These are phyloP conservation scores for Dasyornis broadbenti DNA, from an alignment of 2,113 vertebrate genomes.

Conservation along the genomic window DNA sequence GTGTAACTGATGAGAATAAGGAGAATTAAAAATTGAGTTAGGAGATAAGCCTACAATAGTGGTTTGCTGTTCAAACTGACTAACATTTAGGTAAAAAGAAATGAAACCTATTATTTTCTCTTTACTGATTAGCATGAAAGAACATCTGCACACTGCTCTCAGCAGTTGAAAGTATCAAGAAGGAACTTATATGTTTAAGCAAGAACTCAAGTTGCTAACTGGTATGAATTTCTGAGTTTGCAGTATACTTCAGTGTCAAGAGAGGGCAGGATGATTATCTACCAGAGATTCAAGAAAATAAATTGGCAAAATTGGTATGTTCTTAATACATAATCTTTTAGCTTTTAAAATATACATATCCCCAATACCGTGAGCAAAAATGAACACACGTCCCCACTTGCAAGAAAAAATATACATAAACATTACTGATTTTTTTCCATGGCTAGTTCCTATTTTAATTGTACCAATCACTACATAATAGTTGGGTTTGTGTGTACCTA, in stretches of 20 bases:
- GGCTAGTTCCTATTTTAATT: not conserved
- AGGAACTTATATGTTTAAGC: not conserved
- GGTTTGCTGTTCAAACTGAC: not conserved
- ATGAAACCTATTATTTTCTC: not conserved
- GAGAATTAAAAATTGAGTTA: not conserved
- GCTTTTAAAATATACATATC: not conserved
- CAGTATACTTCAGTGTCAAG: not conserved
- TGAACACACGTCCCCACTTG: not conserved
- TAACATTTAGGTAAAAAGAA: not conserved
- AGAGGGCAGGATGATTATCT: not conserved
- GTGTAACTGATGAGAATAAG: not conserved
- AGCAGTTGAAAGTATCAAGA: not conserved
- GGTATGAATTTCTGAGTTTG: not conserved
- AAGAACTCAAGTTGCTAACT: not conserved
- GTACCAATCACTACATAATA: not conserved
- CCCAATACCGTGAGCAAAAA: not conserved
- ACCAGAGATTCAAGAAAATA: not conserved
- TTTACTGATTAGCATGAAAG: not conserved
- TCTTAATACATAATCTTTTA: not conserved
- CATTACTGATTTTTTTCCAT: not conserved
- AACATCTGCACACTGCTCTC: not conserved
- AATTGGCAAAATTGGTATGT: not conserved
- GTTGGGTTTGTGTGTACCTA: not conserved
- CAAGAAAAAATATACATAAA: not conserved
- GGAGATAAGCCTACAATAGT: not conserved